Conservation (phyloP, 2,113 vertebrate species). For the Nansenia antarctica region DNA sequence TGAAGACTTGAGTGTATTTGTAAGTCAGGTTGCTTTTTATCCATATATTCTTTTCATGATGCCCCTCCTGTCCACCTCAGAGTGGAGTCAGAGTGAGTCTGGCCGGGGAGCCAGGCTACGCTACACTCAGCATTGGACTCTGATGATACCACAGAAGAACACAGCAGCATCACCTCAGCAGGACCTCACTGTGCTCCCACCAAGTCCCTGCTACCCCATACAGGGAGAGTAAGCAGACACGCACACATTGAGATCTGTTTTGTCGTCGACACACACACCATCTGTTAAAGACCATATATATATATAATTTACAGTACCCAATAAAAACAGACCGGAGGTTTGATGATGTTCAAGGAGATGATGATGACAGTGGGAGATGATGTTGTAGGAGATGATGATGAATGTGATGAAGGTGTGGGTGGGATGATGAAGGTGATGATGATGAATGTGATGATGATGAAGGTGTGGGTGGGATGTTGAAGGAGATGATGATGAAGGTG, state of each 20-base stretch:
- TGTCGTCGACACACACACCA: not conserved
- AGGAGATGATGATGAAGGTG: too few relatives aligned
- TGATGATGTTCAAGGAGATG: too few relatives aligned
- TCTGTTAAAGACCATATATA: too few relatives aligned
- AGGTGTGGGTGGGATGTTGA: too few relatives aligned
- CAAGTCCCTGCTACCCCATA: slow-evolving; percentile 56
- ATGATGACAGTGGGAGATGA: too few relatives aligned
- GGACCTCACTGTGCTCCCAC: slow-evolving; percentile 49
- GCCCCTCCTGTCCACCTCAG: slow-evolving; percentile 37
- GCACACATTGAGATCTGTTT: not conserved
- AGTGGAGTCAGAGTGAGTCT: slow-evolving; percentile 71
- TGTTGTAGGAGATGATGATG: too few relatives aligned
- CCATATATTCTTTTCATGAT: not conserved
- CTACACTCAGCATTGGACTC: slow-evolving; percentile 67
- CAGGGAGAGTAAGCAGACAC: slow-evolving; percentile 66
- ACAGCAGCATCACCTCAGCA: slow-evolving; percentile 52
- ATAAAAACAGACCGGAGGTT: too few relatives aligned
- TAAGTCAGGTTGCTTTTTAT: not conserved
- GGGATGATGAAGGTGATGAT: too few relatives aligned
- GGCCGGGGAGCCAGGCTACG: slow-evolving; percentile 54
- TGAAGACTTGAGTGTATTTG: too few relatives aligned
- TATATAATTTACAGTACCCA: too few relatives aligned
- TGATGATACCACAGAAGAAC: slow-evolving; percentile 51
- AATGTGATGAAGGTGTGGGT: too few relatives aligned
- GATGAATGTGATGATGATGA: too few relatives aligned